Base-by-base conservation (phyloP, 2,888 invertebrate genomes). In the Chouioia cunea region DNA sequence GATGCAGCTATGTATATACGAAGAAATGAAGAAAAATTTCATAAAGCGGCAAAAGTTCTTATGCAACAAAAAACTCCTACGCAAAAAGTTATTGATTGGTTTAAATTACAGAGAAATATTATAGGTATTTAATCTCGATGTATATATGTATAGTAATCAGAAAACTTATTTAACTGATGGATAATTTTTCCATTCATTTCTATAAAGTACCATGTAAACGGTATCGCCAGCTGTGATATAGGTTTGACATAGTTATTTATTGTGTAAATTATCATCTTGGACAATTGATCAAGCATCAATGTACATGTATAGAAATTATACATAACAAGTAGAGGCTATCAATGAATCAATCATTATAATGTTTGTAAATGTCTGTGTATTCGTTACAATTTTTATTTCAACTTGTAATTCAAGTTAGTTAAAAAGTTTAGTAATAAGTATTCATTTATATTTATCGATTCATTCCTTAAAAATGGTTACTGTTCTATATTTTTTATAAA, bases 1-100 rank as follows among this genome's bases (percentile, higher is more conserved):
- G 96, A 96, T 84, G 92, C 94, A 0, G 86, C 88, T 53, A 92
- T 94, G 86, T 97, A 97, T 83, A 89, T 93, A 50, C 86, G 95
- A 46, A 88, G 93, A 77, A 97, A 97, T 82, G 92, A 92, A 76
- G 90, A 91, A 77, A 95, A 95, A 86, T 91, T 93, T 78, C 88
- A 89, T 70, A 89, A 90, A 27, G 91, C 91, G 1, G 89, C 89
- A 0, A 87, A 83, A 65, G 86, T 86, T 48, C 81, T 89, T n/a
- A 78, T 82, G 47, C 80, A 86, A 69, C 79, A 83, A 53, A 86
- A 87, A 73, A 82, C 80, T 14, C 23, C 81, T 0, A 74, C 80
- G 0, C 88, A 89, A 70, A 87, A 86, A 75, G 69, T 83, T 3
- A 60, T 77, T 27, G 89, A 89, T 76, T 89, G 87, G 87, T 15